Evolutionary conservation across 2,797 vertebrate genomes (phyloP), one percentile per base, ranked within the genome.

Genomic region (Enteromius paludinosus): DNA sequence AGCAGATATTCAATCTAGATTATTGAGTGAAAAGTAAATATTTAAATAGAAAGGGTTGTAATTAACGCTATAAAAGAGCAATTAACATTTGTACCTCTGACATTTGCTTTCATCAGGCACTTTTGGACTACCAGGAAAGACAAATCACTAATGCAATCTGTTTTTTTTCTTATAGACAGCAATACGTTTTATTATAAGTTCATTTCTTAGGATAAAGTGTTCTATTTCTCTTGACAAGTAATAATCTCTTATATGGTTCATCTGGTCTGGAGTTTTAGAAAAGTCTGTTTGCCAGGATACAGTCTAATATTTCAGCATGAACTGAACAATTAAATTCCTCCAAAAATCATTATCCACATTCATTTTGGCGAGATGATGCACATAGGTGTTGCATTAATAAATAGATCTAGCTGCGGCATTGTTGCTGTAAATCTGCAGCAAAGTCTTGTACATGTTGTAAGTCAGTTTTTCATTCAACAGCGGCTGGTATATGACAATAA

Each of bases 391-490:
- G 78, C 38, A 45, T 70, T 79, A 70, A n/a, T 69, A 14, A 23
- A 35, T n/a, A 33, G 20, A 0, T 45, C 10, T 49, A 65, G n/a
- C 30, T 33, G 52, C 18, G 52, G n/a, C 41, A 15, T 74, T 54
- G 18, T 56, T 23, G 35, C 78, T 30, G 77, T 61, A 20, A 65
- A 69, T 70, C 15, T 78, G 43, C 70, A 61, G 7, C 43, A 43
- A 71, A 62, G 56, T 35, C 54, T 52, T 45, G 7, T 43, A 15
- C 28, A 18, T 74, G 45, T 82, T 28, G 47, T 8, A 64, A 76
- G 73, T 77, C 81, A 61, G 9, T 70, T 82, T 77, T 62, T 83
- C 81, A 62, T 70, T 61, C 69, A 83, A 83, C 73, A 77, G 81
- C 41, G 73, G 64, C 62, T 83, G 65, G 52, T 78, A 49, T 69